Evolutionary conservation across 1,140 invertebrate species (phyloP).

Genomic region (Chrysopa pallens): DNA sequence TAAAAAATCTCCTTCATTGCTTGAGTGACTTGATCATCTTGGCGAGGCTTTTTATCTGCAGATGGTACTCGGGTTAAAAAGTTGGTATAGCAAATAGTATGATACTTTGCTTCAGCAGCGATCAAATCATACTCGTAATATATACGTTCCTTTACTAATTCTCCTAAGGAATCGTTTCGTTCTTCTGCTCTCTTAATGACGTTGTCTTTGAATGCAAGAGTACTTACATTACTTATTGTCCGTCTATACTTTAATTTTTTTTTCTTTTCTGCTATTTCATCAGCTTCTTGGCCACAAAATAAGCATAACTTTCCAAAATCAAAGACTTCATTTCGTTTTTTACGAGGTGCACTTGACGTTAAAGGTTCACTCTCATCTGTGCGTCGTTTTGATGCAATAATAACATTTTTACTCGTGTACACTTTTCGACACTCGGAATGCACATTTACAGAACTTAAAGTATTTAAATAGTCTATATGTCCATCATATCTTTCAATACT

Average conservation of each 20-base stretch:
- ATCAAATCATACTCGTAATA: slow-evolving; percentile 17
- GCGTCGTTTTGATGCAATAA: slow-evolving; percentile 14
- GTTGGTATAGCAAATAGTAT: slow-evolving; percentile 16
- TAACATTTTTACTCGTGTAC: slow-evolving; percentile 16
- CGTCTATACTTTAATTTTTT: slow-evolving; percentile 17
- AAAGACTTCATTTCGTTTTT: slow-evolving; percentile 16
- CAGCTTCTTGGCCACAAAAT: slow-evolving; percentile 18
- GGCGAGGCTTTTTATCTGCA: slow-evolving; percentile 10
- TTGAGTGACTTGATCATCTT: slow-evolving; percentile 15
- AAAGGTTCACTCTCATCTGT: slow-evolving; percentile 10
- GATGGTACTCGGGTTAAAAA: slow-evolving; percentile 15
- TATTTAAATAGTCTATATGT: slow-evolving; percentile 18
- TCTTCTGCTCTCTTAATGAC: slow-evolving; percentile 17
- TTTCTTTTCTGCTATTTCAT: slow-evolving; percentile 12
- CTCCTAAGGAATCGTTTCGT: slow-evolving; percentile 15
- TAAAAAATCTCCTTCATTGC: slow-evolving; percentile 17
- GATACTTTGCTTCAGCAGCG: slow-evolving; percentile 17
- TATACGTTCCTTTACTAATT: slow-evolving; percentile 17
- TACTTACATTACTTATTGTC: slow-evolving; percentile 16
- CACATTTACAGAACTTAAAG: slow-evolving; percentile 18
- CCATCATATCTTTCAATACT: slow-evolving; percentile 19
- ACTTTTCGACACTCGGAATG: slow-evolving; percentile 15
- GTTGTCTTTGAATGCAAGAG: slow-evolving; percentile 18
- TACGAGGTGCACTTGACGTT: slow-evolving; percentile 15
- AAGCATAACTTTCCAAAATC: slow-evolving; percentile 15